Evolutionary conservation across 2,797 vertebrate species (phyloP), one percentile per base, ranked within the genome.

Genomic region (Oceanodroma leucorhoa): DNA sequence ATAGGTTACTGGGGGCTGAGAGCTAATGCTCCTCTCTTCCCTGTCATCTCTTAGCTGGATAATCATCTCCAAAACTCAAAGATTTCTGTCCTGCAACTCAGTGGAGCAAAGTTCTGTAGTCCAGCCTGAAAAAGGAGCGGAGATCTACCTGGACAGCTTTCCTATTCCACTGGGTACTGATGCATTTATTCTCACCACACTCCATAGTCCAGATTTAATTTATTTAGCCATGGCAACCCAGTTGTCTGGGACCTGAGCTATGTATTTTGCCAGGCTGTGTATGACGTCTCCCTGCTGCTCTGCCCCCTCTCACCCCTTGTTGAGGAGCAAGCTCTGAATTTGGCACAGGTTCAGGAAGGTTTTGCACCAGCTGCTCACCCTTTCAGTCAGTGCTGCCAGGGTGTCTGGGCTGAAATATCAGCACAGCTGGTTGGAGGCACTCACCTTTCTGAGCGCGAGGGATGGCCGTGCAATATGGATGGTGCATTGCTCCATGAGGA

Each of bases 141-240:
- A 86, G 10, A 62, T 72, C 69, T 83, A 95, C 92, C 87, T 91
- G 79, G 81, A 77, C 71, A 95, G 71, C 6, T 89, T 93, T 93
- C 64, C 78, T 70, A 5, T 94, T 97, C 89, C 2, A 1, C 61
- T 80, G 79, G 60, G 82, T 87, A 67, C 72, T 93, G 89, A 75
- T 2, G 29, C 84, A 86, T 86, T 92, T 88, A 81, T 95, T 90
- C 84, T 93, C 62, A 87, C 67, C 69, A 72, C 43, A 66, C 30
- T 45, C 57, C 7, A 6, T 32, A 38, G 24, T 62, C 65, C 88
- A 72, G 53, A 83, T 96, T 89, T 92, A 90, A 69, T 54, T 95
- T 89, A 83, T 67, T 90, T 90, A 93, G 61, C 88, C 89, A 87
- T 87, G 69, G 81, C 71, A 96, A 95, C 86, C 57, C 78, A 89